phyloP scores from a whole-genome alignment of 2,888 invertebrate genomes.

The Stegana nigrithorax region DNA sequence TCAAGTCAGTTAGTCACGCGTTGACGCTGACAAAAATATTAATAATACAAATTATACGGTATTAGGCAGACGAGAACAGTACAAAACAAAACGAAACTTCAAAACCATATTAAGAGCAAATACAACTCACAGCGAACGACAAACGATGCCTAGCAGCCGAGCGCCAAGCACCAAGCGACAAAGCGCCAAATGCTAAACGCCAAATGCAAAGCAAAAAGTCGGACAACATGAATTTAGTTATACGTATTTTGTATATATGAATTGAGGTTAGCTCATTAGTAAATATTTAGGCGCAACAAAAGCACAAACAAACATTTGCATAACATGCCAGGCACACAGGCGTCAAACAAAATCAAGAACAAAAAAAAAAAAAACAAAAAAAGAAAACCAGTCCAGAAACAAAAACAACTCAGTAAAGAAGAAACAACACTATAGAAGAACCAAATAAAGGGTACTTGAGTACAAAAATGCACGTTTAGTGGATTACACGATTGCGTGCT shows the following conservation, averaged over 20 bases:
- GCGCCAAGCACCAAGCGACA: neutral
- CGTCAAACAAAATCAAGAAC: neutral
- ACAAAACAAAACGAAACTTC: neutral
- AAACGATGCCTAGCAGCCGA: too few relatives aligned
- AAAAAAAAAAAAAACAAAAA: neutral
- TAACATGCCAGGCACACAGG: constrained; percentile 38
- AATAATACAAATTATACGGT: constrained; percentile 4
- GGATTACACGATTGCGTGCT: constrained; percentile 54
- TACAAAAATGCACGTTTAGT: constrained; percentile 44
- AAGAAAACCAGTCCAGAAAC: neutral
- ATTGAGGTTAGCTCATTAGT: constrained; percentile 58
- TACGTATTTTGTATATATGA: constrained; percentile 4
- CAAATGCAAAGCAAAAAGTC: neutral
- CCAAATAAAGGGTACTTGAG: constrained; percentile 19
- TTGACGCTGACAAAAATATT: constrained; percentile 1
- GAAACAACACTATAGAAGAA: neutral
- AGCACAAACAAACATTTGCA: constrained; percentile 41
- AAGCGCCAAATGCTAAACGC: neutral
- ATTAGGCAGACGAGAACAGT: neutral
- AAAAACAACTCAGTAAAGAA: neutral
- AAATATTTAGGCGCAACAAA: constrained; percentile 41
- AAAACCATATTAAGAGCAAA: neutral
- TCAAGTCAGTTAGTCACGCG: too few relatives aligned
- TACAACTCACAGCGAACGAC: too few relatives aligned
- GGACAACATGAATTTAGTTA: neutral